A percentile compares a stretch with the other conserved stretches of the same genome.
These are phyloP conservation scores for Macaca mulatta DNA, from an alignment of 2,113 vertebrate species.

Conservation along the genomic window DNA sequence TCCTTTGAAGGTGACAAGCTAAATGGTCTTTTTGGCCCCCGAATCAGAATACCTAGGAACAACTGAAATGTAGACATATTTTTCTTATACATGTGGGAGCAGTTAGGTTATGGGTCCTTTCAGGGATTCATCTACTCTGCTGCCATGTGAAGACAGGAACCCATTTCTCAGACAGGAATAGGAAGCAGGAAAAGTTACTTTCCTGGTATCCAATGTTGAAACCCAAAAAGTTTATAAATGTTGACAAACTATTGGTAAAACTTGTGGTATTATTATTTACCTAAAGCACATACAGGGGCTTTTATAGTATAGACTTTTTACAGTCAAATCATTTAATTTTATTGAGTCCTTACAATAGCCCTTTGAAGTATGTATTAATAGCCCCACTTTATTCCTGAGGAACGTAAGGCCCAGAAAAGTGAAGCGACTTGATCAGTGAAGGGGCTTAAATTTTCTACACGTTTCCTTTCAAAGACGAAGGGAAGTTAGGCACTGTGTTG, in stretches of 20 bases:
- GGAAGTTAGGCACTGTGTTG: background rate
- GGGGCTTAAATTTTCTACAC: background rate
- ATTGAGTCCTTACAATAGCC: background rate
- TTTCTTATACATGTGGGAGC: background rate
- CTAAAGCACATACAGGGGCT: background rate
- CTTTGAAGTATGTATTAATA: background rate
- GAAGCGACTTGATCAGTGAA: background rate
- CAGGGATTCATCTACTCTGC: background rate
- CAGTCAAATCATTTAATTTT: background rate
- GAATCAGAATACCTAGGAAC: background rate
- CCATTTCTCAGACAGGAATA: conserved; percentile 15
- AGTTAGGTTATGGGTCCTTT: background rate
- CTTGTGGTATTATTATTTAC: background rate
- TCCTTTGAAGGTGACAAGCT: background rate
- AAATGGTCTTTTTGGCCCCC: background rate
- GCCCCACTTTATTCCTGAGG: background rate
- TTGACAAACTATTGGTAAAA: background rate
- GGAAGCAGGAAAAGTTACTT: conserved; percentile 25
- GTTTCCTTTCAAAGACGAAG: conserved; percentile 39
- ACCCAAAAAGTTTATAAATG: background rate
- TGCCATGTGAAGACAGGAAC: background rate
- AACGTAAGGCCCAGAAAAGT: background rate
- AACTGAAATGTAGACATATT: background rate
- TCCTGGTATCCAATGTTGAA: conserved; percentile 10
- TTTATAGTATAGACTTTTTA: background rate